Base-by-base conservation (phyloP, 1,140 invertebrate species). In the Listronotus bonariensis region DNA sequence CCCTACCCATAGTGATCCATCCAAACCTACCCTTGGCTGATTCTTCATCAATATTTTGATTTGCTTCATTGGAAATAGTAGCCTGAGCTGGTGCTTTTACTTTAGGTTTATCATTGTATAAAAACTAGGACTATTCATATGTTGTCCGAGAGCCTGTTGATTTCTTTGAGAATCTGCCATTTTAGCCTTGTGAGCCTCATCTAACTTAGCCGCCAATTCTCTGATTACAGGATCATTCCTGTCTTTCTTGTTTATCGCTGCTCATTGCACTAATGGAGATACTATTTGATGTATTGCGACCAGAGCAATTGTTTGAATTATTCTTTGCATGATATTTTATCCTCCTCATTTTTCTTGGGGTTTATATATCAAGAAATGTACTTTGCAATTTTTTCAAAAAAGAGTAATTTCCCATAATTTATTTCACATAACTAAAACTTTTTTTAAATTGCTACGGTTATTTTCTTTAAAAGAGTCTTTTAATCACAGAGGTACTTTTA, bases 11-110 rank as follows among this genome's bases (percentile, higher is more conserved):
- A 56, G 87, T 89, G 20, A 87, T 87, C 95, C 95, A 97, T 31
- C 92, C 93, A 79, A 96, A 97, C 72, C 89, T 85, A 18, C 93
- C 93, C 75, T 89, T 88, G 75, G 87, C 85, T 68, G 90, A 93
- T 48, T 92, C 88, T 66, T 91, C 89, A 77, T 95, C 92, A 3
- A 77, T 84, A 43, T 71, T 72, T 6, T 67, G 69, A 12, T 56
- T 57, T 32, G 61, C 67, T 14, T 59, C 65, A 34, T 15, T 55
- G 49, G 46, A 58, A 36, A 64, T 58, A n/a, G 36, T 10, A 62
- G 42, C 26, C 40, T 56, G 66, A 14, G 14, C 26, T 56, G 61
- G 48, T 17, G 48, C 20, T 31, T 70, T 75, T 17, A 45, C 11
- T 53, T 74, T 74, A 42, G 43, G 31, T 57, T 73, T 74, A 40